Evolutionary conservation across 2,797 vertebrate species (phyloP).

Genomic region (Tiaroga cobitis): DNA sequence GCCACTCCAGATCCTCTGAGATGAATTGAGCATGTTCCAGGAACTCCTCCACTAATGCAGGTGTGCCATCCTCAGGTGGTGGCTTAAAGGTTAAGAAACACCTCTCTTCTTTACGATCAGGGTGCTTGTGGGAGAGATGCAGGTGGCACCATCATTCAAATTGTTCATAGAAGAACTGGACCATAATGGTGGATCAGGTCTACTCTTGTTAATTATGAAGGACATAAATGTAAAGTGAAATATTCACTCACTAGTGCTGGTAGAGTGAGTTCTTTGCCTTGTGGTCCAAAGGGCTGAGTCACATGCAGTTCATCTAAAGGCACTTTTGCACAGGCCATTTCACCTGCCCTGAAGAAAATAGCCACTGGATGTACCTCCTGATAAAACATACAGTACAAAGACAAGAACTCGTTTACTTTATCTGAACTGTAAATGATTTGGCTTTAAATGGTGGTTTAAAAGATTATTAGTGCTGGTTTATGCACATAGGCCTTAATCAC

Average conservation of each 20-base stretch:
- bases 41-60: conserved; percentile 89
- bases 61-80: conserved; percentile 77
- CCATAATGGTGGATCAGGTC: background rate
- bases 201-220: background rate
- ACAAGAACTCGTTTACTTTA: background rate
- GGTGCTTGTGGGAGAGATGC: conserved; percentile 79
- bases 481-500: background rate
- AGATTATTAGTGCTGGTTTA: background rate
- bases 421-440: background rate
- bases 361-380: background rate
- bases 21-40: conserved; percentile 89
- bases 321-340: conserved; percentile 61
- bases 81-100: conserved; percentile 90
- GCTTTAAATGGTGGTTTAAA: background rate
- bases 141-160: conserved; percentile 3
- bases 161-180: background rate
- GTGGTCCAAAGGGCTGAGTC: conserved; percentile 72
- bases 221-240: too few relatives aligned
- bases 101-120: conserved; percentile 86
- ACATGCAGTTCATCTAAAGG: conserved; percentile 83
- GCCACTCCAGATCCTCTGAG: conserved; percentile 91
- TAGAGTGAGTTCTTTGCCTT: conserved; percentile 74
- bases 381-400: background rate
- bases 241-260: conserved; percentile 80
- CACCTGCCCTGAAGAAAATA: background rate